A percentile compares a stretch with the other conserved stretches of the same genome.
Conservation (phyloP, 2,888 invertebrate genomes). For the Agapostemon virescens region DNA sequence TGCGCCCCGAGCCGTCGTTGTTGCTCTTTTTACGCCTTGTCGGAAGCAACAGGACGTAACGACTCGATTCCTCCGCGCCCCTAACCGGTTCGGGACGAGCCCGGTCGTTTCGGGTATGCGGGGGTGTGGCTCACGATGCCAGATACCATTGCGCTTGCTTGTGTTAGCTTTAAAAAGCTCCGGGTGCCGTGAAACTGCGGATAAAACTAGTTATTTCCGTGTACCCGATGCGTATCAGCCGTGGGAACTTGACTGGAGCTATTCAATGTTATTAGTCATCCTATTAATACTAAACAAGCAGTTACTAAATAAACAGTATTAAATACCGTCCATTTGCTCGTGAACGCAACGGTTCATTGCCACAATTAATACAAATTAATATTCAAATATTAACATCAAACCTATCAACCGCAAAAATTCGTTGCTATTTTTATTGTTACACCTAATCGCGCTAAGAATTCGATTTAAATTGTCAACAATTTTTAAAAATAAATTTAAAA, state of each 20-base stretch:
- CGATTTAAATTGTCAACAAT: too few relatives aligned
- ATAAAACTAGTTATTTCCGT: background rate
- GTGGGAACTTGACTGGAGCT: background rate
- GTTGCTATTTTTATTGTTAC: too few relatives aligned
- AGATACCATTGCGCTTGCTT: background rate
- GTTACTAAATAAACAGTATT: too few relatives aligned
- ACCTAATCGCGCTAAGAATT: too few relatives aligned
- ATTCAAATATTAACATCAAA: too few relatives aligned
- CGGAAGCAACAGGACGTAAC: constrained; percentile 31
- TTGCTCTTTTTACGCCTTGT: constrained; percentile 24
- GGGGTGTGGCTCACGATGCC: background rate
- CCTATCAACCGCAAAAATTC: too few relatives aligned
- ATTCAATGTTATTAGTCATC: background rate
- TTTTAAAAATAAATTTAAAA: too few relatives aligned
- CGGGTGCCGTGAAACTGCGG: background rate
- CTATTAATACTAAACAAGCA: too few relatives aligned
- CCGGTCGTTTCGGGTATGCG: background rate
- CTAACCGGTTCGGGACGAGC: background rate
- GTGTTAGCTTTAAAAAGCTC: background rate
- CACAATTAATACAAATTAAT: too few relatives aligned
- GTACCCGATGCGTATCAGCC: background rate
- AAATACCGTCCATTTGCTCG: too few relatives aligned
- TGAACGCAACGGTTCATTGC: too few relatives aligned
- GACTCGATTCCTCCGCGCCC: constrained; percentile 40
- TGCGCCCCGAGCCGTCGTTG: constrained; percentile 26